Percentiles rank a stretch among this genome's conserved stretches.
Conservation (phyloP, 2,113 vertebrate species). For the Bufo bufo region DNA sequence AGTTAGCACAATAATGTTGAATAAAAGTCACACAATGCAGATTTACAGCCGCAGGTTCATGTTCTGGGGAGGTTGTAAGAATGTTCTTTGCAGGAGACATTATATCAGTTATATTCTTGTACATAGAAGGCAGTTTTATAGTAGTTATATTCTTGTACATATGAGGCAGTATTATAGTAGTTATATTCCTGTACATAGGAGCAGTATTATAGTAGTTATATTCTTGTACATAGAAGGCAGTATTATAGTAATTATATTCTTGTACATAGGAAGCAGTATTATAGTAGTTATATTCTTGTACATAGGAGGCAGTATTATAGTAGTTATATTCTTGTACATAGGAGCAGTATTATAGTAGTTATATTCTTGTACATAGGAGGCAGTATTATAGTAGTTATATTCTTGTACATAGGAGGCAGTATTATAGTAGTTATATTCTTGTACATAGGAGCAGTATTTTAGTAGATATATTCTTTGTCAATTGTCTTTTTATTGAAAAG, state of each 20-base stretch:
- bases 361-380: not conserved
- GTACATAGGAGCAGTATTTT: not conserved
- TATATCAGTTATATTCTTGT: not conserved
- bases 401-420: not conserved
- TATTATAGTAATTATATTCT: conserved; percentile 9
- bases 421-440: not conserved
- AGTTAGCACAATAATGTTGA: conserved; percentile 13
- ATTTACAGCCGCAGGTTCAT: not conserved
- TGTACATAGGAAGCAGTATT: not conserved
- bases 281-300: conserved; percentile 13
- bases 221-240: not conserved
- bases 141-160: not conserved
- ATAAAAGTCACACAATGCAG: conserved; percentile 22
- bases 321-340: conserved; percentile 12
- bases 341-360: not conserved
- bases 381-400: conserved; percentile 3
- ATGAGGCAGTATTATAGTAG: not conserved
- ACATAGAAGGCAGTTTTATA: not conserved
- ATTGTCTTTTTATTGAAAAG: too few species aligned
- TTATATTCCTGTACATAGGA: not conserved
- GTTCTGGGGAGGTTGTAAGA: not conserved
- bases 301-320: conserved; percentile 7
- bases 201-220: not conserved
- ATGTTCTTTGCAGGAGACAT: not conserved
- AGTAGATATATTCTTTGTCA: not conserved